Conservation (phyloP, 1,140 invertebrate genomes). For the Bilobella aurantiaca region DNA sequence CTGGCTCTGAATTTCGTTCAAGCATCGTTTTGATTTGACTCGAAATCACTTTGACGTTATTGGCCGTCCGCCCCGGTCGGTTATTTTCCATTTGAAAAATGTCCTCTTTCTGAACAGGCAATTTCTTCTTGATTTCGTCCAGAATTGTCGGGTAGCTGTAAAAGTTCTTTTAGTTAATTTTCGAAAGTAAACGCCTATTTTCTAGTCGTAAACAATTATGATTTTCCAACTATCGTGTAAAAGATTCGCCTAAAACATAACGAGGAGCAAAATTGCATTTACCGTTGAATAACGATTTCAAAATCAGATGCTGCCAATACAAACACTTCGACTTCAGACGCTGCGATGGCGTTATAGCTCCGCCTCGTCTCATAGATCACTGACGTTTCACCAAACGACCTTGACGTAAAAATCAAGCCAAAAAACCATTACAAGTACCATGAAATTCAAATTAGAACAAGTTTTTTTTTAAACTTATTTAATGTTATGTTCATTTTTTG, state of each 20-base stretch:
- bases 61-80: too few relatives aligned
- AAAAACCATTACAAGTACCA: too few relatives aligned
- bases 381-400: conserved; percentile 13
- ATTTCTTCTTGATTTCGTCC: conserved; percentile 1
- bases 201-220: too few relatives aligned
- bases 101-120: neutral
- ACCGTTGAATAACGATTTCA: conserved; percentile 16
- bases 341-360: conserved; percentile 18
- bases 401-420: too few relatives aligned
- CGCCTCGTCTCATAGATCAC: conserved; percentile 4
- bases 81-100: conserved; percentile 19
- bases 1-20: neutral
- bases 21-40: conserved; percentile 11
- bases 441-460: too few relatives aligned
- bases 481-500: neutral
- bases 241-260: too few relatives aligned
- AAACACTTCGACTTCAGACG: conserved; percentile 20
- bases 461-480: too few relatives aligned
- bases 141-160: conserved; percentile 12
- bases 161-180: too few relatives aligned
- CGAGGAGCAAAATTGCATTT: too few relatives aligned
- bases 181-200: too few relatives aligned
- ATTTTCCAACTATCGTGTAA: too few relatives aligned
- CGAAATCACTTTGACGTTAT: neutral
- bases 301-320: conserved; percentile 15